These are phyloP conservation scores for Leucoraja erinaceus DNA, from an alignment of 2,113 vertebrate species.

Conservation along the genomic window DNA sequence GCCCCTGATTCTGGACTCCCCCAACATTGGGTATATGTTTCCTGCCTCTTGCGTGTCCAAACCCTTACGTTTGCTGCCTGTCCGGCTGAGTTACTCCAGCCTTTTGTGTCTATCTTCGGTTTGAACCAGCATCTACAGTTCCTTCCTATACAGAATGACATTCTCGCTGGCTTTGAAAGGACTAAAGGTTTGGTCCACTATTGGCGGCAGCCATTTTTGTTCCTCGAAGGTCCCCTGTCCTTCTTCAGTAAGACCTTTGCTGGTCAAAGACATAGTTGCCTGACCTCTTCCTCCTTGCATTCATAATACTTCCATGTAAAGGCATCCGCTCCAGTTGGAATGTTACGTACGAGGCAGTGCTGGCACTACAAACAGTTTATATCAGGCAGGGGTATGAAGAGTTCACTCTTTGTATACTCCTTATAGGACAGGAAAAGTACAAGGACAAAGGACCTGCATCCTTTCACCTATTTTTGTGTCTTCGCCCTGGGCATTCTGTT, in stretches of 20 bases:
- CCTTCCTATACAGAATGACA: too few relatives aligned
- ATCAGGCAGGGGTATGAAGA: neutral
- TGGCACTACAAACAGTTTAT: conserved; percentile 15
- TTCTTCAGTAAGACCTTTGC: neutral
- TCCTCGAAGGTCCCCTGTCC: neutral
- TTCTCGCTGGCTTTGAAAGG: neutral
- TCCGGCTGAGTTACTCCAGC: too few relatives aligned
- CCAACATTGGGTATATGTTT: too few relatives aligned
- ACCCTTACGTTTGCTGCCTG: too few relatives aligned
- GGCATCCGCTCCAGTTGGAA: neutral
- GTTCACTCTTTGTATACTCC: neutral
- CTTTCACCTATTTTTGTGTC: neutral
- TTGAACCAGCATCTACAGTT: too few relatives aligned
- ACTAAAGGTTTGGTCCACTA: neutral
- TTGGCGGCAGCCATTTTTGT: neutral
- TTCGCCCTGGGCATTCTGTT: neutral
- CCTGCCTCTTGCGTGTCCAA: too few relatives aligned
- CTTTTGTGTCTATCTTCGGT: too few relatives aligned
- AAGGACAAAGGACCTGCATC: neutral
- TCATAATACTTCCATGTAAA: conserved; percentile 19
- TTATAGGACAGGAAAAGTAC: neutral
- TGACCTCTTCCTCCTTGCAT: neutral
- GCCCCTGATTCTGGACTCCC: too few relatives aligned
- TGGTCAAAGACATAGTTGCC: neutral
- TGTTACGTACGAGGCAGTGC: conserved; percentile 17